Conservation (phyloP, 2,888 invertebrate species). For the Caprella mutica region DNA sequence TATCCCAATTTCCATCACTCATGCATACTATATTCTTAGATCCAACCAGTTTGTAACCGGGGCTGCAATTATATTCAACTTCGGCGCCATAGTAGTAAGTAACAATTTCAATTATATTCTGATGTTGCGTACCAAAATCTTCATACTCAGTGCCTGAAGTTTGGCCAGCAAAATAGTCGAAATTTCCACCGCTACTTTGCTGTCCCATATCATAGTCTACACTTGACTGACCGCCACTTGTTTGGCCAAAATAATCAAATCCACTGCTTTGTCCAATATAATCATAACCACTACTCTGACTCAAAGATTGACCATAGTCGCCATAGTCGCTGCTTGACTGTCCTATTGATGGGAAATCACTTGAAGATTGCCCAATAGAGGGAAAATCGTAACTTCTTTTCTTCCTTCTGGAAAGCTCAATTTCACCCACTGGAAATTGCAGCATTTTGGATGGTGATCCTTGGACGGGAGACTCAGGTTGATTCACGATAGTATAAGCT, state of each 20-base stretch:
- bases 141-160: not conserved
- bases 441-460: not conserved
- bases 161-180: constrained; percentile 10
- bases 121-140: not conserved
- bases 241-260: constrained; percentile 15
- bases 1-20: constrained; percentile 26
- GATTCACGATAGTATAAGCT: constrained; percentile 19
- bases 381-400: constrained; percentile 2
- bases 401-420: not conserved
- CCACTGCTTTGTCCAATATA: constrained; percentile 12
- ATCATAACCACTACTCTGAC: constrained; percentile 12
- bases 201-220: constrained; percentile 9
- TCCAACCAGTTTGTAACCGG: constrained; percentile 26
- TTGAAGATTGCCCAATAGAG: not conserved
- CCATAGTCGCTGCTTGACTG: constrained; percentile 15
- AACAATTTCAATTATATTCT: not conserved
- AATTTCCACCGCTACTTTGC: constrained; percentile 15
- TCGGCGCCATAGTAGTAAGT: constrained; percentile 14
- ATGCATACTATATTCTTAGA: constrained; percentile 12
- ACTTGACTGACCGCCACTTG: constrained; percentile 11
- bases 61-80: constrained; percentile 25
- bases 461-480: not conserved
- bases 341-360: not conserved
- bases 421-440: not conserved
- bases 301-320: constrained; percentile 14